These are phyloP conservation scores for Chrysolina oricalcia DNA, from an alignment of 2,888 invertebrate genomes.

Conservation along the genomic window DNA sequence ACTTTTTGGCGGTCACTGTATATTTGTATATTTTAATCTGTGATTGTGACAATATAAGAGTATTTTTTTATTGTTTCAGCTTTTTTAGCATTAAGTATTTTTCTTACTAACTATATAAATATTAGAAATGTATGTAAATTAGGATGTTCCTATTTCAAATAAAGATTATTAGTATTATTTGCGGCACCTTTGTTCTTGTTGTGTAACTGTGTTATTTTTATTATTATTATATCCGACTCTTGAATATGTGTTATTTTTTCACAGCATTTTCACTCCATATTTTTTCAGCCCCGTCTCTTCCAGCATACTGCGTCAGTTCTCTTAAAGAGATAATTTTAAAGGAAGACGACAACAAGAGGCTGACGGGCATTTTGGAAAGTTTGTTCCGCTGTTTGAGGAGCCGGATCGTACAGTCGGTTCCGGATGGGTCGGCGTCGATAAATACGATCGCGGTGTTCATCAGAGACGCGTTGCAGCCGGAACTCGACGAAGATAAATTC, in stretches of 20 bases:
- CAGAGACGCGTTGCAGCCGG: slow-evolving; percentile 47
- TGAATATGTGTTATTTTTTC: background rate
- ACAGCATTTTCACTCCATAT: background rate
- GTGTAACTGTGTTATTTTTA: too few relatives aligned
- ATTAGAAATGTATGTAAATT: too few relatives aligned
- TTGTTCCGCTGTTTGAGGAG: slow-evolving; percentile 45
- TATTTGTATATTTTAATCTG: too few relatives aligned
- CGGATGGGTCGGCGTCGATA: slow-evolving; percentile 36
- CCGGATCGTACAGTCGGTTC: slow-evolving; percentile 30
- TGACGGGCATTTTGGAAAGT: slow-evolving; percentile 39
- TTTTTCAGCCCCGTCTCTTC: slow-evolving; percentile 40
- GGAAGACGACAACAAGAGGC: slow-evolving; percentile 40
- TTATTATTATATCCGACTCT: too few relatives aligned
- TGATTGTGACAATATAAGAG: too few relatives aligned
- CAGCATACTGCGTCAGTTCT: slow-evolving; percentile 40
- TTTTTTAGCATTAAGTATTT: too few relatives aligned
- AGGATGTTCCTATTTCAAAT: too few relatives aligned
- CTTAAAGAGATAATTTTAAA: slow-evolving; percentile 38
- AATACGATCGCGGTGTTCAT: slow-evolving; percentile 41
- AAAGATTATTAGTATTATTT: too few relatives aligned
- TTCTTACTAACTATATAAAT: too few relatives aligned
- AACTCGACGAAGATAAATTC: slow-evolving; percentile 53
- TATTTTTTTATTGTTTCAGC: too few relatives aligned
- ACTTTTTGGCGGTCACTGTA: too few relatives aligned
- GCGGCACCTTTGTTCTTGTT: too few relatives aligned